Evolutionary conservation across 2,797 vertebrate genomes (phyloP), one percentile per base, ranked within the genome.

Genomic region (Gymnoscopelus microlampas): DNA sequence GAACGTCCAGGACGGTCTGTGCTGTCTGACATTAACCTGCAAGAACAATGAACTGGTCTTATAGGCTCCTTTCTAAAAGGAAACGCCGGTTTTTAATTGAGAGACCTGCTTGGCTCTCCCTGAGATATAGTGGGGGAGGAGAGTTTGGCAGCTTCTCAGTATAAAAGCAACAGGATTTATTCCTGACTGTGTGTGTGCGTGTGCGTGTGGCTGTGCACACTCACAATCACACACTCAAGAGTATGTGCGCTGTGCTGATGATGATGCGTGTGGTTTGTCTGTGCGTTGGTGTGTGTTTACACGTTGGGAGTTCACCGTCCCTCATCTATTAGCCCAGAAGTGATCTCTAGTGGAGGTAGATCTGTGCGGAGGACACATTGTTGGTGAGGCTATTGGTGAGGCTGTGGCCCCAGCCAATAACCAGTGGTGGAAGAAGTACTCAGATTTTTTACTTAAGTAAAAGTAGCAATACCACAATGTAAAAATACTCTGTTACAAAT

Each of bases 1-100:
- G 77, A 71, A 12, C 77, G 83, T 79, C 60, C 71, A 72, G 15
- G 66, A 80, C 80, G 70, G 66, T 75, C 74, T 73, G 71, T 63
- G 75, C 78, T 73, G 64, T 75, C 63, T 62, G 54, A 7, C 56
- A 62, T 67, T 60, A 66, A 54, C 60, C 64, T 68, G 26, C 51
- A 55, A 70, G 58, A 62, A 69, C 65, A 56, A 55, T 49, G 60
- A 73, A 68, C 80, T 70, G 24, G 29, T 80, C 56, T 44, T 50
- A 76, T 56, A 68, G 60, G 54, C 73, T 74, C 19, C 2, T 58
- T 69, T 74, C 53, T 68, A 51, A 73, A 23, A 74, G 57, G 64
- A 67, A 70, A 62, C 35, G 60, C 66, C n/a, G 60, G 66, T 3
- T 51, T 73, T 64, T 66, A 68, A 35, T 51, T 66, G 60, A 77